Percentiles rank a stretch among this genome's conserved stretches.
Evolutionary conservation across 2,888 invertebrate genomes (phyloP).

Genomic region (Perithous albicinctus): DNA sequence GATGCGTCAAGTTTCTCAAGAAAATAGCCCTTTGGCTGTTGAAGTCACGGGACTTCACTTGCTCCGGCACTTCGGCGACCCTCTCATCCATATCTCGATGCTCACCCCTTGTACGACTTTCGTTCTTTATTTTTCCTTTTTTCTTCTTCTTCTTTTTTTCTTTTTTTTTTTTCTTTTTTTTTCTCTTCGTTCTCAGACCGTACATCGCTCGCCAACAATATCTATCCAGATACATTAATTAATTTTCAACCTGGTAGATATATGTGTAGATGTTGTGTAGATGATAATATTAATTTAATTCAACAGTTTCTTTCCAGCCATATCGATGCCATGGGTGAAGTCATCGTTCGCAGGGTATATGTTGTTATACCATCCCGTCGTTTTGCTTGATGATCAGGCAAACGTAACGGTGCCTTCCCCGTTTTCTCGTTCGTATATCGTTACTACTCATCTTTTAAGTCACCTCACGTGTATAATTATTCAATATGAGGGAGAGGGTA

Average conservation of each 20-base stretch:
- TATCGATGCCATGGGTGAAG: constrained; percentile 48
- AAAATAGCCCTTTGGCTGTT: constrained; percentile 70
- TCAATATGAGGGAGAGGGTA: constrained; percentile 73
- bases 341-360: constrained; percentile 44
- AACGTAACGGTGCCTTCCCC: constrained; percentile 72
- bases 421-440: constrained; percentile 76
- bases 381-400: constrained; percentile 67
- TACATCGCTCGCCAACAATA: constrained; percentile 28
- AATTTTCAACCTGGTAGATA: constrained; percentile 49
- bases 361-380: constrained; percentile 21
- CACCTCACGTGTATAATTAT: constrained; percentile 80
- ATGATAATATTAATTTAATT: constrained; percentile 50
- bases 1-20: constrained; percentile 81
- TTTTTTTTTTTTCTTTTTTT: constrained; percentile 58
- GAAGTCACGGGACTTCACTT: constrained; percentile 51
- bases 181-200: constrained; percentile 44
- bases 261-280: constrained; percentile 33
- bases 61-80: constrained; percentile 17
- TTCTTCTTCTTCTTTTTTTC: constrained; percentile 53
- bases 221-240: constrained; percentile 53
- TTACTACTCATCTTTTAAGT: constrained; percentile 76
- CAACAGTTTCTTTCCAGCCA: constrained; percentile 15
- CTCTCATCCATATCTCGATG: constrained; percentile 60
- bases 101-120: constrained; percentile 23
- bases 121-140: constrained; percentile 48